phyloP scores from a whole-genome alignment of 2,888 invertebrate species.

The Toxonevra muliebris region DNA sequence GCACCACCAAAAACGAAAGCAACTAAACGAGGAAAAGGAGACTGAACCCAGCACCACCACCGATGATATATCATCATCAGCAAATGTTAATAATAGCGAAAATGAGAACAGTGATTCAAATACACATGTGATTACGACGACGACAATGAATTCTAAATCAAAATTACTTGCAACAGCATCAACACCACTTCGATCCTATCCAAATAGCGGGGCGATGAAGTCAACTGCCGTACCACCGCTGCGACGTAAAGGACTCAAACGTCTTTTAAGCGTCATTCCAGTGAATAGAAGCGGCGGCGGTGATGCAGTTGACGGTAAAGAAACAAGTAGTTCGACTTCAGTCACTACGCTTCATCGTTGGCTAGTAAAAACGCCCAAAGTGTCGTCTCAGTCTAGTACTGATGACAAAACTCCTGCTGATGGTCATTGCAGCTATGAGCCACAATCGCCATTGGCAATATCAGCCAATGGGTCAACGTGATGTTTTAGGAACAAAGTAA shows the following conservation, averaged over 20 bases:
- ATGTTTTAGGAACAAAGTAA: slow-evolving; percentile 28
- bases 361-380: slow-evolving; percentile 55
- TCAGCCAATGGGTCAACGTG: slow-evolving; percentile 44
- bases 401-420: background rate
- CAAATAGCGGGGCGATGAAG: slow-evolving; percentile 1
- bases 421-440: background rate
- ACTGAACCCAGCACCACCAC: slow-evolving; percentile 19
- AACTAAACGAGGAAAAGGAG: background rate
- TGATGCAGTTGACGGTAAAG: background rate
- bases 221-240: slow-evolving; percentile 6
- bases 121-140: background rate
- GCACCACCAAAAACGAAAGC: background rate
- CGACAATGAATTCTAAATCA: background rate
- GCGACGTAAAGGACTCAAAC: background rate
- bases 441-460: slow-evolving; percentile 17
- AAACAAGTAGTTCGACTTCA: slow-evolving; percentile 3
- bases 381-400: slow-evolving; percentile 25
- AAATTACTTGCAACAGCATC: background rate
- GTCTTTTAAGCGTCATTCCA: no score
- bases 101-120: slow-evolving; percentile 31
- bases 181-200: background rate
- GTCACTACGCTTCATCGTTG: slow-evolving; percentile 54
- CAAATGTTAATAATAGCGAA: slow-evolving; percentile 24
- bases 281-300: no score
- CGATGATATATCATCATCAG: slow-evolving; percentile 4